A percentile compares a stretch with the other conserved stretches of the same genome.
Evolutionary conservation across 2,113 vertebrate species (phyloP).

Genomic region (Callocephalon fimbriatum): DNA sequence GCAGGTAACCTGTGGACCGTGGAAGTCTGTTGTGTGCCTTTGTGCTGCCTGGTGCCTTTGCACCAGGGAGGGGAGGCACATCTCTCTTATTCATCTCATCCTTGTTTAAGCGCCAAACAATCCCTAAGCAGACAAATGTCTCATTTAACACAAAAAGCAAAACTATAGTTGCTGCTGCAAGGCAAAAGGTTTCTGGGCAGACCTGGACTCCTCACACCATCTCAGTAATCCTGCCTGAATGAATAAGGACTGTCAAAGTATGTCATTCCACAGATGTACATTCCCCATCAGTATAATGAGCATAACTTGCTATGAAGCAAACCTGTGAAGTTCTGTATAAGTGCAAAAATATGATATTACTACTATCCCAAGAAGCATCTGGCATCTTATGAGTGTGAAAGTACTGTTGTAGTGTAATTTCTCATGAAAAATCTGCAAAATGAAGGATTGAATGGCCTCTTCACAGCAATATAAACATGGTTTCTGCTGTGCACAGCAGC

Average conservation of each 20-base stretch:
- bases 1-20: not conserved
- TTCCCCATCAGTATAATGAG: not conserved
- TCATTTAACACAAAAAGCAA: not conserved
- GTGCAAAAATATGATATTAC: not conserved
- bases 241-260: not conserved
- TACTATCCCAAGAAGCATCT: not conserved
- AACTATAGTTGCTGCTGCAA: not conserved
- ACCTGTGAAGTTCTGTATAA: not conserved
- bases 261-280: not conserved
- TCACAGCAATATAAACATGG: not conserved
- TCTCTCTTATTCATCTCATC: not conserved
- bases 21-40: not conserved
- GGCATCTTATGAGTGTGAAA: not conserved
- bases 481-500: not conserved
- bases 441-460: not conserved
- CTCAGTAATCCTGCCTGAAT: not conserved
- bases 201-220: not conserved
- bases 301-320: not conserved
- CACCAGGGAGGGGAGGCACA: not conserved
- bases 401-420: not conserved
- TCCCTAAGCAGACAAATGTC: not conserved
- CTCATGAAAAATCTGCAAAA: not conserved
- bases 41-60: not conserved
- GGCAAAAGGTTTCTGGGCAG: not conserved
- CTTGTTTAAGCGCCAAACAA: not conserved